phyloP scores from a whole-genome alignment of 2,888 invertebrate genomes.

The Drosophila sordidula region DNA sequence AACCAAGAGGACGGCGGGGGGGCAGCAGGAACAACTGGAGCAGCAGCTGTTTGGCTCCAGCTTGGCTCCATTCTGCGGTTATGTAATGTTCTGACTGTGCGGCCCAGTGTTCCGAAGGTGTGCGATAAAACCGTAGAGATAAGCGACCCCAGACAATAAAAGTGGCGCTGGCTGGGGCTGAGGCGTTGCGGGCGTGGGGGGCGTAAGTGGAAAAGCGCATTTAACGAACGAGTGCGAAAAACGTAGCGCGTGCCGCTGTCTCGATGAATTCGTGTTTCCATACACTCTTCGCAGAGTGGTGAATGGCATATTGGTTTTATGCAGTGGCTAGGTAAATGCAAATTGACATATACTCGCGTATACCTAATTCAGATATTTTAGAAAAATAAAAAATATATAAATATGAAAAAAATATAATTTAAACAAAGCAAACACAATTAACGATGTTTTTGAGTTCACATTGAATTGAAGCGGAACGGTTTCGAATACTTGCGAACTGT shows the following conservation, averaged over 20 bases:
- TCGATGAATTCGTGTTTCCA: slow-evolving; percentile 13
- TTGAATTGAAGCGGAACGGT: too few relatives aligned
- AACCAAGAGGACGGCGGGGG: slow-evolving; percentile 19
- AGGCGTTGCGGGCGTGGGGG: neutral
- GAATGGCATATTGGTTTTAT: too few relatives aligned
- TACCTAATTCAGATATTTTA: too few relatives aligned
- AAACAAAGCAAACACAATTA: too few relatives aligned
- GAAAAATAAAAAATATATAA: too few relatives aligned
- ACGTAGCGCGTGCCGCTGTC: slow-evolving; percentile 41
- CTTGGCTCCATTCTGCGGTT: slow-evolving; percentile 44
- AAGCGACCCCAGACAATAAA: slow-evolving; percentile 49
- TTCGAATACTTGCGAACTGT: too few relatives aligned
- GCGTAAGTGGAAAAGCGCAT: slow-evolving; percentile 25
- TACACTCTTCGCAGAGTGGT: neutral
- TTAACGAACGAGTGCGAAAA: slow-evolving; percentile 27
- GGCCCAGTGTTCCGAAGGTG: slow-evolving; percentile 34
- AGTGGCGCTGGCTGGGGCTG: neutral
- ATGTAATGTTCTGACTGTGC: slow-evolving; percentile 44
- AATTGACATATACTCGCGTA: too few relatives aligned
- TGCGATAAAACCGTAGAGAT: slow-evolving; percentile 52
- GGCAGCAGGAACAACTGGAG: slow-evolving; percentile 22
- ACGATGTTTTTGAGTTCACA: too few relatives aligned
- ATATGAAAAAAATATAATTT: too few relatives aligned
- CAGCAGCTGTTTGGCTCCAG: slow-evolving; percentile 37
- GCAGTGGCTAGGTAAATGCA: too few relatives aligned